A percentile compares a stretch with the other conserved stretches of the same genome.
Evolutionary conservation across 2,797 vertebrate species (phyloP).

Genomic region (Hapalemur alaotrensis): DNA sequence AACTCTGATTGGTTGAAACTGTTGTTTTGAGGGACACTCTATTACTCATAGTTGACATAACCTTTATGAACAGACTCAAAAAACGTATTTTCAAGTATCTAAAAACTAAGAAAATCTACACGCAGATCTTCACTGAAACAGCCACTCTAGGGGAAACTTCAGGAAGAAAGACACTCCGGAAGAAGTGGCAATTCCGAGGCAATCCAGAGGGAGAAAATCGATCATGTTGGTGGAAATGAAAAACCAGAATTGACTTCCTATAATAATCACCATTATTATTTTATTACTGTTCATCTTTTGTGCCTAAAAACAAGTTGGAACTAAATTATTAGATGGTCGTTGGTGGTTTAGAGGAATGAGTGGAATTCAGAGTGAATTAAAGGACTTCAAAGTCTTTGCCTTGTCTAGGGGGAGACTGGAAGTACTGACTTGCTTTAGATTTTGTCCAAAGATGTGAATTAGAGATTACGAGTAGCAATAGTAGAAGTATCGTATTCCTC

Average conservation of each 20-base stretch:
- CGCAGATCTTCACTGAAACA: neutral
- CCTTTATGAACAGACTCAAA: neutral
- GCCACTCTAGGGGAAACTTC: neutral
- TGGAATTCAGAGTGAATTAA: neutral
- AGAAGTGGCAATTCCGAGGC: neutral
- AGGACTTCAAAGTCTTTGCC: neutral
- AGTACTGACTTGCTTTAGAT: neutral
- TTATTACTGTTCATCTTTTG: neutral
- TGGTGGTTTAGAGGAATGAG: neutral
- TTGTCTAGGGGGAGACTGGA: neutral
- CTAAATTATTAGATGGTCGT: neutral
- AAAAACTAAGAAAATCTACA: neutral
- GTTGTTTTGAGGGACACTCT: neutral
- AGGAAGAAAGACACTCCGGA: neutral
- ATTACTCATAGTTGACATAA: neutral
- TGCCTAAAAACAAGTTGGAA: neutral
- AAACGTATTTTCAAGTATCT: neutral
- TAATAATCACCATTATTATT: neutral
- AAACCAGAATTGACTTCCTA: neutral
- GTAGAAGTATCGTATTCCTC: fast-evolving
- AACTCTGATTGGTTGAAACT: neutral
- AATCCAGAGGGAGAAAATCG: neutral
- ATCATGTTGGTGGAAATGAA: neutral
- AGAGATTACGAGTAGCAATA: fast-evolving
- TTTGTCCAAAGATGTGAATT: neutral